Percentiles rank a stretch among this genome's conserved stretches.
phyloP scores from a whole-genome alignment of 2,797 vertebrate genomes.

The Cygnus olor region DNA sequence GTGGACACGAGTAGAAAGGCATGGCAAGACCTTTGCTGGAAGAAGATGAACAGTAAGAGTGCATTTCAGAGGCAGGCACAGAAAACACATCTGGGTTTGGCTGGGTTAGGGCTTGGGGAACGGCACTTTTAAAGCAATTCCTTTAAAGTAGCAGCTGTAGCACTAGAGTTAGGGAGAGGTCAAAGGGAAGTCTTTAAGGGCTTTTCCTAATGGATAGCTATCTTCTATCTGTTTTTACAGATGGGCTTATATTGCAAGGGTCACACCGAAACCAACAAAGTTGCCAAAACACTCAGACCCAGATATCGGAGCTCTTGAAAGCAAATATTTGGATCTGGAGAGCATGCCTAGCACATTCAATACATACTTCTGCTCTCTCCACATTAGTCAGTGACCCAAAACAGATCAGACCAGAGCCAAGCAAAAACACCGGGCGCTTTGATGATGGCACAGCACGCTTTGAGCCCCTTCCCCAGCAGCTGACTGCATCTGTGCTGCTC shows the following conservation, averaged over 20 bases:
- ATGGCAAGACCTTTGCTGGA: background rate
- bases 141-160: background rate
- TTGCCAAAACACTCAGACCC: background rate
- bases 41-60: background rate
- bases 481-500: too few species aligned
- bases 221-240: background rate
- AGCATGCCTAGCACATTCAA: background rate
- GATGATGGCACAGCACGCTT: background rate
- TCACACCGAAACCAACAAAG: background rate
- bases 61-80: background rate
- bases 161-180: background rate
- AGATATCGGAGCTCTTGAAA: background rate
- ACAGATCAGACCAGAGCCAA: background rate
- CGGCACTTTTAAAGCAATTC: background rate
- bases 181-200: background rate
- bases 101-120: background rate
- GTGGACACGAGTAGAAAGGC: background rate
- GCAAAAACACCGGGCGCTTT: background rate
- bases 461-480: background rate
- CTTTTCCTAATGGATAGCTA: background rate
- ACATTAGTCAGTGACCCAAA: background rate
- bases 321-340: background rate
- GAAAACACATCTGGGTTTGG: background rate
- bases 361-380: fast-evolving
- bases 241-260: background rate